A percentile compares a stretch with the other conserved stretches of the same genome.
Evolutionary conservation across 2,113 vertebrate genomes (phyloP).

Genomic region (Neofelis nebulosa): DNA sequence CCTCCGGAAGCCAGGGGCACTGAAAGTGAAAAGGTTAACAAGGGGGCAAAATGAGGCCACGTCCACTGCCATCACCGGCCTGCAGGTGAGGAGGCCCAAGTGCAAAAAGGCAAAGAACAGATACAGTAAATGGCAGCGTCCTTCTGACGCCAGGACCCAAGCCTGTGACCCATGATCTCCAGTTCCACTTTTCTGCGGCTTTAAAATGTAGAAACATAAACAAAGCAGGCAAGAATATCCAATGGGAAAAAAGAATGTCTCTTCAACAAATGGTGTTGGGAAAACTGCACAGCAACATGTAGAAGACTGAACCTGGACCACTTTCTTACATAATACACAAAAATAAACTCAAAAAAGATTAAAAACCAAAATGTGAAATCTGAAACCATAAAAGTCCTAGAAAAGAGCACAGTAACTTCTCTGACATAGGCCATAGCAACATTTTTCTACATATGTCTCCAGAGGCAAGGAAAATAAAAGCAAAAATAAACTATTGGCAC

Average conservation of each 20-base stretch:
- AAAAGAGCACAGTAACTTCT: not conserved
- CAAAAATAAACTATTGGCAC: not conserved
- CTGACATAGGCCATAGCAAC: not conserved
- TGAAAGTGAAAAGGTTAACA: not conserved
- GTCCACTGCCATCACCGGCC: not conserved
- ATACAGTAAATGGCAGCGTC: rapidly evolving
- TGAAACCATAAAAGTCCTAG: not conserved
- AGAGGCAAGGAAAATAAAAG: not conserved
- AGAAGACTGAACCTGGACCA: not conserved
- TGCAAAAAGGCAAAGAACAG: not conserved
- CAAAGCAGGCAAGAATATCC: not conserved
- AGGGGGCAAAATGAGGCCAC: not conserved
- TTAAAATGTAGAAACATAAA: not conserved
- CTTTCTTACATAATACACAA: not conserved
- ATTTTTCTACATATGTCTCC: not conserved
- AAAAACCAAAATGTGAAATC: not conserved
- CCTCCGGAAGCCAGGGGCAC: not conserved
- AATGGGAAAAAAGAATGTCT: not conserved
- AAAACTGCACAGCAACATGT: not conserved
- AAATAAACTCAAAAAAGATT: not conserved
- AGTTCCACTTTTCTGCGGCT: not conserved
- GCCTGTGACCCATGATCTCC: not conserved
- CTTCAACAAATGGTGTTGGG: not conserved
- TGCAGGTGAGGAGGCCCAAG: not conserved
- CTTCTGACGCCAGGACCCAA: not conserved